These are phyloP conservation scores for Hemithea aestivaria DNA, from an alignment of 2,888 invertebrate genomes.

Conservation along the genomic window DNA sequence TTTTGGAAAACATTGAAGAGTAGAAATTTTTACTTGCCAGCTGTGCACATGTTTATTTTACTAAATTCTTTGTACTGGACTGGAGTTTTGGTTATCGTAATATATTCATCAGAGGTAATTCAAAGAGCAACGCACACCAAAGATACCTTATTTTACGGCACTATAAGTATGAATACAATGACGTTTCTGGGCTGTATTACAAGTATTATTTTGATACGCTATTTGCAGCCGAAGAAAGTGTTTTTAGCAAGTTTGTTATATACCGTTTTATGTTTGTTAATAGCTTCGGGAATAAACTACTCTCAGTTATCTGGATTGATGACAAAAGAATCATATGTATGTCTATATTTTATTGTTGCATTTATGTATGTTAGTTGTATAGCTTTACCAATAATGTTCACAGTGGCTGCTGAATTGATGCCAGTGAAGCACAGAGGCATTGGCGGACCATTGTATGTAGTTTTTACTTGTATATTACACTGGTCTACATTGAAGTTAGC, in stretches of 20 bases:
- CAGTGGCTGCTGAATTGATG: constrained; percentile 19
- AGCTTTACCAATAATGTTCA: constrained; percentile 12
- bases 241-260: constrained; percentile 1
- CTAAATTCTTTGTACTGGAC: constrained; percentile 12
- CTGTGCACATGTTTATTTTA: constrained; percentile 11
- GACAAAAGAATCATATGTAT: constrained; percentile 13
- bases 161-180: constrained; percentile 6
- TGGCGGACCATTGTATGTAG: constrained; percentile 17
- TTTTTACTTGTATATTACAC: constrained; percentile 16
- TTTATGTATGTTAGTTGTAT: constrained; percentile 11
- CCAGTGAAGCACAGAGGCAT: constrained; percentile 22
- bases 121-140: constrained; percentile 7
- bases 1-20: constrained; percentile 10
- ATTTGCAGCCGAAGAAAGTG: constrained; percentile 6
- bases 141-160: constrained; percentile 3
- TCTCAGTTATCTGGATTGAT: constrained; percentile 10
- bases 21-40: constrained; percentile 15
- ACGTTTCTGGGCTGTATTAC: constrained; percentile 3
- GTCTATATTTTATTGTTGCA: constrained; percentile 14
- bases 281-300: constrained; percentile 5
- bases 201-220: constrained; percentile 3
- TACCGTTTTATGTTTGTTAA: not conserved
- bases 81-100: constrained; percentile 10
- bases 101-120: constrained; percentile 12
- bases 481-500: constrained; percentile 16